phyloP scores from a whole-genome alignment of 2,888 invertebrate genomes.

The Scaptomyza cyrtandrae region DNA sequence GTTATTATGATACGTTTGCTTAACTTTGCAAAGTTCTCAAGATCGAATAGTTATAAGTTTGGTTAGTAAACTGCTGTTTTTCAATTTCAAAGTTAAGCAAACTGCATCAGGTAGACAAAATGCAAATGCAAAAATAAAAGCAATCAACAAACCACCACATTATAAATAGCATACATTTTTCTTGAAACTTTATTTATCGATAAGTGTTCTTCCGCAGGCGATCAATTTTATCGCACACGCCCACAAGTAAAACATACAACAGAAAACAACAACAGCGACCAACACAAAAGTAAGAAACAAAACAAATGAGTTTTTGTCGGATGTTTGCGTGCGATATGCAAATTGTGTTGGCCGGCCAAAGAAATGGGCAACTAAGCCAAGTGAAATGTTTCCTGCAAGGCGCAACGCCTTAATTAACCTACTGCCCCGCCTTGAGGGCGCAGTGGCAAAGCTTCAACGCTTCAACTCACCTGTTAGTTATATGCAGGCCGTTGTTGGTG shows the following conservation, averaged over 20 bases:
- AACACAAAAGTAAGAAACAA: constrained; percentile 1
- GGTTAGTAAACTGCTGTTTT: background rate
- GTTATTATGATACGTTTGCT: constrained; percentile 20
- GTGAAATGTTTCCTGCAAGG: constrained; percentile 76
- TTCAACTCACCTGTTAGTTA: constrained; percentile 82
- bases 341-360: constrained; percentile 54
- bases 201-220: constrained; percentile 56
- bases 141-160: constrained; percentile 52
- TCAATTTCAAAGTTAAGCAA: constrained; percentile 23
- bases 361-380: constrained; percentile 75
- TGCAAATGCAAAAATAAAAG: constrained; percentile 11
- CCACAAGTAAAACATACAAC: constrained; percentile 13
- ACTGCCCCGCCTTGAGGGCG: constrained; percentile 18
- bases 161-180: constrained; percentile 43
- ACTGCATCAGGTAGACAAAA: background rate
- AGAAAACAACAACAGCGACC: constrained; percentile 10
- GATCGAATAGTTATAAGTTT: background rate
- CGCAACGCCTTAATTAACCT: constrained; percentile 66
- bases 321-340: constrained; percentile 78
- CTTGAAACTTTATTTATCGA: constrained; percentile 48
- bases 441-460: background rate
- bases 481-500: constrained; percentile 74
- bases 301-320: constrained; percentile 42
- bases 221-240: constrained; percentile 48
- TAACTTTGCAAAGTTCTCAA: constrained; percentile 5